Percentiles rank a stretch among this genome's conserved stretches.
Conservation (phyloP, 2,113 vertebrate species). For the Setophaga coronata region DNA sequence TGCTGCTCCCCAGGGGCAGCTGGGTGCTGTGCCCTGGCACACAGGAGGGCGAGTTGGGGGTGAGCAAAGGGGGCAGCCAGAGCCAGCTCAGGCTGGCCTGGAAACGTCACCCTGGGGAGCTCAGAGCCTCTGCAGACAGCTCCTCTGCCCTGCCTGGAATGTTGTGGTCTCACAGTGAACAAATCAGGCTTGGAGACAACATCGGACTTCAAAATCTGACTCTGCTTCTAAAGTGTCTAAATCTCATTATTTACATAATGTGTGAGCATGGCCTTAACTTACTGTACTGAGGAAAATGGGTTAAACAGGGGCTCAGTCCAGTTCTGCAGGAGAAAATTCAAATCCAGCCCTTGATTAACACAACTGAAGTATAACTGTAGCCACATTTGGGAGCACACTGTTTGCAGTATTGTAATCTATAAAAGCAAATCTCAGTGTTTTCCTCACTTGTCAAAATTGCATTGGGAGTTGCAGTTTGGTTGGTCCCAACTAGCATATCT, state of each 20-base stretch:
- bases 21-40: neutral
- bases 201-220: neutral
- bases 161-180: neutral
- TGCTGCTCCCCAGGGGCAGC: neutral
- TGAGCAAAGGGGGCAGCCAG: neutral
- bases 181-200: neutral
- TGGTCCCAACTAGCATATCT: neutral
- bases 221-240: neutral
- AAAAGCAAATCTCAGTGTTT: neutral
- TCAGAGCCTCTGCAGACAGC: neutral
- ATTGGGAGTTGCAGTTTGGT: neutral
- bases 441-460: neutral
- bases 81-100: neutral
- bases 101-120: accelerated
- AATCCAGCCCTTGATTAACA: neutral
- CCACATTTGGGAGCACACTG: neutral
- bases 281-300: neutral
- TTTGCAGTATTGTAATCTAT: neutral
- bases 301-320: neutral
- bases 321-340: neutral
- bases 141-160: neutral
- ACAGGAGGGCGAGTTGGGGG: accelerated
- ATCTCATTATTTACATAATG: neutral
- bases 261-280: neutral
- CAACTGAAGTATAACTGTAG: neutral